These are phyloP conservation scores for Hartigia nigra DNA, from an alignment of 2,888 invertebrate species.

Conservation along the genomic window DNA sequence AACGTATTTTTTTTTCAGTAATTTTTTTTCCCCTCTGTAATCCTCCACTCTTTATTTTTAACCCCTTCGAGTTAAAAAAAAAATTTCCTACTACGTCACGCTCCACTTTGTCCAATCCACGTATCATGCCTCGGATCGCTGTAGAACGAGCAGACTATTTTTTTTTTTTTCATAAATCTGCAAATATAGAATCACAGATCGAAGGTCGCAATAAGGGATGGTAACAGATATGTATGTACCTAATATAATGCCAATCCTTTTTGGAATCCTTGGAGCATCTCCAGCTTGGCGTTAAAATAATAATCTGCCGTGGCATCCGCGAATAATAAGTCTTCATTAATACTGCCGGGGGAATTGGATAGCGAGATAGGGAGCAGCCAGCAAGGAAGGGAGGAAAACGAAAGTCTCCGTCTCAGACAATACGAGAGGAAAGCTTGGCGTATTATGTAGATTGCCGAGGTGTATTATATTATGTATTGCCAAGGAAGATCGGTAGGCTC, in stretches of 20 bases:
- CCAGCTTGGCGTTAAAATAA: slow-evolving; percentile 40
- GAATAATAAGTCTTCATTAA: slow-evolving; percentile 48
- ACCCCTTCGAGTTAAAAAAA: not conserved
- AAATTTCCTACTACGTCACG: not conserved
- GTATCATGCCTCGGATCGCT: too few species aligned
- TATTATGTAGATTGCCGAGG: slow-evolving; percentile 23
- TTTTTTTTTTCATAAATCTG: not conserved
- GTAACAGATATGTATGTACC: not conserved
- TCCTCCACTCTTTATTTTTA: not conserved
- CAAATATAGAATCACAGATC: not conserved
- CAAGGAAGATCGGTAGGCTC: slow-evolving; percentile 19
- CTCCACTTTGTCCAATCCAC: too few species aligned
- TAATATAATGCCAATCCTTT: not conserved
- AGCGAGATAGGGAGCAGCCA: not conserved
- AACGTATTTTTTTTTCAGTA: not conserved
- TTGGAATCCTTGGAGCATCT: not conserved
- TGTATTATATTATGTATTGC: slow-evolving; percentile 24
- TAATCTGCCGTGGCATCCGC: slow-evolving; percentile 34
- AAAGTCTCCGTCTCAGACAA: slow-evolving; percentile 20
- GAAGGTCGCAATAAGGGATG: not conserved
- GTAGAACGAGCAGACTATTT: too few species aligned
- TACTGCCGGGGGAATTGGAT: slow-evolving; percentile 19
- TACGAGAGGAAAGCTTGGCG: slow-evolving; percentile 5
- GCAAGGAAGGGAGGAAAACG: slow-evolving; percentile 12
- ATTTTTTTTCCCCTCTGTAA: not conserved